phyloP scores from a whole-genome alignment of 2,888 invertebrate genomes.

The Athalia rosae region DNA sequence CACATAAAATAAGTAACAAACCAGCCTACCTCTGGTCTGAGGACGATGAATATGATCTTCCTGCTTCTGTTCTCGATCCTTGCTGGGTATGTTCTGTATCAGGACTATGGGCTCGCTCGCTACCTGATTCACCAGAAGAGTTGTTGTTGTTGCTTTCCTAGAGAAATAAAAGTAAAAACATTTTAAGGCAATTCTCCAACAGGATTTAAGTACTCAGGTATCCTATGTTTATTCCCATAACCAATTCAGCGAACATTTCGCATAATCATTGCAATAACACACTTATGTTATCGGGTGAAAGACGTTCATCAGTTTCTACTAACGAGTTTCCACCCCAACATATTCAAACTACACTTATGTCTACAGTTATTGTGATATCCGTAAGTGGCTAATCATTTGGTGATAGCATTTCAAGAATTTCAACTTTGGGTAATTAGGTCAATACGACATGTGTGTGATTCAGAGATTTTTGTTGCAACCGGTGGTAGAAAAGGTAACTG shows the following conservation, averaged over 20 bases:
- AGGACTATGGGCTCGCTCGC: slow-evolving; percentile 64
- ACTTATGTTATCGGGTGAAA: neutral
- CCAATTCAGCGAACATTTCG: slow-evolving; percentile 25
- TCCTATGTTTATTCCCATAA: slow-evolving; percentile 38
- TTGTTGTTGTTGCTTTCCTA: slow-evolving; percentile 73
- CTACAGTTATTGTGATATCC: neutral
- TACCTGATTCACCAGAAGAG: slow-evolving; percentile 67
- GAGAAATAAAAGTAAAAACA: slow-evolving; percentile 56
- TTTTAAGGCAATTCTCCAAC: slow-evolving; percentile 40
- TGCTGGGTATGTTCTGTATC: slow-evolving; percentile 49
- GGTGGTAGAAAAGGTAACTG: neutral
- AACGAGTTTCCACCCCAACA: neutral
- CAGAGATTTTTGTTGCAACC: neutral
- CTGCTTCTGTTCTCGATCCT: slow-evolving; percentile 59
- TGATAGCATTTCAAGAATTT: neutral
- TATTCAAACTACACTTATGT: slow-evolving; percentile 6
- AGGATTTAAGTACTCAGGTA: slow-evolving; percentile 20
- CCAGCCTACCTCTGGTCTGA: slow-evolving; percentile 72
- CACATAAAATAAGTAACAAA: slow-evolving; percentile 56
- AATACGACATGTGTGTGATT: neutral
- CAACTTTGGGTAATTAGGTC: neutral
- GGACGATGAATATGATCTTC: slow-evolving; percentile 60
- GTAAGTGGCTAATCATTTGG: slow-evolving; percentile 5
- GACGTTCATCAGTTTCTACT: slow-evolving; percentile 8
- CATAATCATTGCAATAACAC: slow-evolving; percentile 21